Base-by-base conservation (phyloP, 2,113 vertebrate species). In the Zingel zingel region DNA sequence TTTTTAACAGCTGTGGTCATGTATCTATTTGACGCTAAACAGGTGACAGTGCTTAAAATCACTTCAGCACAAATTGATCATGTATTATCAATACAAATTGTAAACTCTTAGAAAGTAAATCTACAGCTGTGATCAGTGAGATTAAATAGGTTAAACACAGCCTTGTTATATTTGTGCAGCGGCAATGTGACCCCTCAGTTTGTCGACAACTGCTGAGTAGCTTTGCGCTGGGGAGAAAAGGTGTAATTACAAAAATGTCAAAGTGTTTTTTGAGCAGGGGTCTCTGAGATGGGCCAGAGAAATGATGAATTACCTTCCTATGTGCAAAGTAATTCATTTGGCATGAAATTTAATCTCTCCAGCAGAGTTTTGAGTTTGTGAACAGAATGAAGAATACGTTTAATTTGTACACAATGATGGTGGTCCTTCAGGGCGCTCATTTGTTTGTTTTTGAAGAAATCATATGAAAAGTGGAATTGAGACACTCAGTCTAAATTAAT, bases 181-280 rank as follows among this genome's bases (percentile, higher is more conserved):
- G 5, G 27, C 72, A 66, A 21, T 62, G 68, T 72, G 65, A 77
- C 74, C 69, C 33, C 43, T 58, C 47, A 56, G 71, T 83, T 89
- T 87, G 80, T 87, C 79, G 83, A 85, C 79, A 86, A 84, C 82
- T 82, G 53, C 71, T 13, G 57, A 79, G 83, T 47, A 25, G 69
- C 78, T 83, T 51, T 80, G 71, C 19, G 12, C 80, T 47, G 21
- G 51, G 48, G 79, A 79, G 77, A 81, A 89, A 86, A 81, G 63
- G 77, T 85, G 74, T 88, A 90, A 90, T 91, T 91, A 86, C 81
- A 89, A 88, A 92, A 84, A 87, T 91, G 91, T 88, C 91, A 89
- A 76, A 83, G 73, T 85, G 65, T 81, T 85, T 86, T 88, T 78
- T 62, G 82, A 77, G 74, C 75, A 27, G 76, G 75, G 72, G 83